Conservation (phyloP, 2,113 vertebrate species). For the Pseudopodoces humilis region DNA sequence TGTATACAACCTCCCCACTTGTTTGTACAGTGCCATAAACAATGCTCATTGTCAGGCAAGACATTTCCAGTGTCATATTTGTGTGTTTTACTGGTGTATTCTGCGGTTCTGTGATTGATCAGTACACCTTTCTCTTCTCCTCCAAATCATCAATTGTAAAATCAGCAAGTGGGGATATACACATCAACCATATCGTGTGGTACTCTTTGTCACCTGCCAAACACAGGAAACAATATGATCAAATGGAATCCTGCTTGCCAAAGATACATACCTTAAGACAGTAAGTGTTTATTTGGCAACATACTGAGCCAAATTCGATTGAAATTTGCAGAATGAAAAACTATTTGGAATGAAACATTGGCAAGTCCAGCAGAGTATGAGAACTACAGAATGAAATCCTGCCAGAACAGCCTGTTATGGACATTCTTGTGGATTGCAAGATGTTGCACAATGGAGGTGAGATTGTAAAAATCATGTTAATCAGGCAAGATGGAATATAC, state of each 20-base stretch:
- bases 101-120: not conserved
- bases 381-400: not conserved
- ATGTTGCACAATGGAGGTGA: not conserved
- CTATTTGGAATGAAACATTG: not conserved
- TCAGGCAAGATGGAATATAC: not conserved
- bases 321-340: not conserved
- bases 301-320: not conserved
- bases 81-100: not conserved
- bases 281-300: conserved; percentile 2
- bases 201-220: not conserved
- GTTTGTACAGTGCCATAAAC: not conserved
- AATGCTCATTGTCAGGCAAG: not conserved
- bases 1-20: not conserved
- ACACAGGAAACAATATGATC: not conserved
- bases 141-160: not conserved
- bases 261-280: not conserved
- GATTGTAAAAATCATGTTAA: not conserved
- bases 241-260: not conserved
- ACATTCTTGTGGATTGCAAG: conserved; percentile 9
- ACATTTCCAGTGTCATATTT: not conserved
- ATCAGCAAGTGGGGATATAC: not conserved
- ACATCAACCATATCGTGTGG: not conserved
- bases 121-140: not conserved
- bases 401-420: not conserved
- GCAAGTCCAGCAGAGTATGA: not conserved